Evolutionary conservation across 2,113 vertebrate genomes (phyloP).

Genomic region (Loxodonta africana): DNA sequence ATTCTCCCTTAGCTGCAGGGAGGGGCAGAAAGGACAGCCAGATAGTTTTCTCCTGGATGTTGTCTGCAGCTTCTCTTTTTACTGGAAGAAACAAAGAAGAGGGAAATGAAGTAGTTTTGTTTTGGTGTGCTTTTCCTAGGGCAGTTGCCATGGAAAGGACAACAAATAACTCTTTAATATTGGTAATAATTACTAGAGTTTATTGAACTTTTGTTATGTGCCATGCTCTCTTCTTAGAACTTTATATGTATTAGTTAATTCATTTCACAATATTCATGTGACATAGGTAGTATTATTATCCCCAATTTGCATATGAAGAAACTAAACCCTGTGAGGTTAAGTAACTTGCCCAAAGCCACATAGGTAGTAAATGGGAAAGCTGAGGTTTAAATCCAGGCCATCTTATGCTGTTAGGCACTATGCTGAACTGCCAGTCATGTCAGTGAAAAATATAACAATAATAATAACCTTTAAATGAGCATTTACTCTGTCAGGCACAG

Average conservation of each 20-base stretch:
- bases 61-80: background rate
- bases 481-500: background rate
- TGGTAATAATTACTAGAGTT: background rate
- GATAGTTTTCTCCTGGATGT: background rate
- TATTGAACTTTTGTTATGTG: background rate
- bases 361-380: background rate
- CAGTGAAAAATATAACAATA: background rate
- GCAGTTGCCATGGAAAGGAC: background rate
- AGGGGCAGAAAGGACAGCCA: background rate
- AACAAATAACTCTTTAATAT: background rate
- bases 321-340: background rate
- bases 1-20: background rate
- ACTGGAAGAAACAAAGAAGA: background rate
- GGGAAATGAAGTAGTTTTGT: background rate
- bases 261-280: background rate
- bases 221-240: background rate
- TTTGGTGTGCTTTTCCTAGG: background rate
- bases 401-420: background rate
- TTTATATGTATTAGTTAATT: background rate
- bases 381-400: background rate
- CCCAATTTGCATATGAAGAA: background rate
- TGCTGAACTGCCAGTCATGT: background rate
- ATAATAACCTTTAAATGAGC: background rate
- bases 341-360: background rate
- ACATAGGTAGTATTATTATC: background rate